Conservation (phyloP, 2,113 vertebrate species). For the Ifrita kowaldi region DNA sequence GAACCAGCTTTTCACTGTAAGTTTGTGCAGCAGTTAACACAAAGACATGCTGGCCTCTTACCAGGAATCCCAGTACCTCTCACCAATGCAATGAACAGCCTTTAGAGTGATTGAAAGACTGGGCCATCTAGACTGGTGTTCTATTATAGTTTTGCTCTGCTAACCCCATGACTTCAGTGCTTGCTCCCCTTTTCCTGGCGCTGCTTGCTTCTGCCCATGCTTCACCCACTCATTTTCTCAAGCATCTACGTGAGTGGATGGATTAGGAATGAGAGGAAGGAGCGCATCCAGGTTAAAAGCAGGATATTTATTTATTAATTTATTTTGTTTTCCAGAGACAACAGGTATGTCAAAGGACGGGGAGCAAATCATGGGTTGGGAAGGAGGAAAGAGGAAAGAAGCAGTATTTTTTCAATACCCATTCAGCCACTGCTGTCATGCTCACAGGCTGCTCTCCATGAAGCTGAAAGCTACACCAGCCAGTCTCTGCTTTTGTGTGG, state of each 20-base stretch:
- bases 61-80: not conserved
- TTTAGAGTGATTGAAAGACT: not conserved
- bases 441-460: not conserved
- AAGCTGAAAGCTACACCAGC: not conserved
- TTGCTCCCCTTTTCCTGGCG: not conserved
- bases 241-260: not conserved
- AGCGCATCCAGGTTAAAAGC: not conserved
- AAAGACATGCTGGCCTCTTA: not conserved
- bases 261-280: not conserved
- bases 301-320: not conserved
- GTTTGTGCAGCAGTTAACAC: not conserved
- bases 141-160: not conserved
- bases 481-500: not conserved
- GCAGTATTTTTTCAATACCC: not conserved
- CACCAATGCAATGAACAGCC: not conserved
- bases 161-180: not conserved
- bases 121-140: not conserved
- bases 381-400: not conserved
- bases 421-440: rapidly evolving
- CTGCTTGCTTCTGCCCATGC: not conserved
- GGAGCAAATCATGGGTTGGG: not conserved
- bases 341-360: not conserved
- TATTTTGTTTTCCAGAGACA: not conserved
- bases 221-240: not conserved
- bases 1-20: not conserved